Evolutionary conservation across 2,888 invertebrate genomes (phyloP).

Genomic region (Lasioglossum pauxillum): DNA sequence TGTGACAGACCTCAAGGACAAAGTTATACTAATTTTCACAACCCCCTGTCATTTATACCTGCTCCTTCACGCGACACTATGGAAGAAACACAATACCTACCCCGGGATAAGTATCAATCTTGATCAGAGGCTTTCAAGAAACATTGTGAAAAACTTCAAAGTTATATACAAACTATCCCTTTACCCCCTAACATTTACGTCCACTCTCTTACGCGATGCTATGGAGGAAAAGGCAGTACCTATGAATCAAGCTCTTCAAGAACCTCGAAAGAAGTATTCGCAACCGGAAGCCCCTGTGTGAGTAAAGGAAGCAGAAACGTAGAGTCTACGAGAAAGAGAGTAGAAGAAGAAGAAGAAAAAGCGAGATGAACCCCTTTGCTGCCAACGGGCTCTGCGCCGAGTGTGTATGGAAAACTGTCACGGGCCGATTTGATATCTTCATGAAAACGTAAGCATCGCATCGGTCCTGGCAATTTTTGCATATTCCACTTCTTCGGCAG

Average conservation of each 20-base stretch:
- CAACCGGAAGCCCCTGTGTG: neutral
- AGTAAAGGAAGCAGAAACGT: slow-evolving; percentile 21
- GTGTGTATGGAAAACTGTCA: neutral
- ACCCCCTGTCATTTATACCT: neutral
- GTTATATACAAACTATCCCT: neutral
- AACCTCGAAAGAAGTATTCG: slow-evolving; percentile 37
- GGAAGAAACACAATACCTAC: neutral
- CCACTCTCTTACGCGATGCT: neutral
- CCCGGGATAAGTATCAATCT: neutral
- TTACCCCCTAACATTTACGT: neutral
- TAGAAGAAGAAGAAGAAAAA: neutral
- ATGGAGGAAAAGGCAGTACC: neutral
- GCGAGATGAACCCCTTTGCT: neutral
- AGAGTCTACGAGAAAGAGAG: slow-evolving; percentile 24
- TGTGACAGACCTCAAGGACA: neutral
- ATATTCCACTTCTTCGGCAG: neutral
- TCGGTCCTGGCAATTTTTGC: neutral
- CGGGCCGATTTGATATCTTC: neutral
- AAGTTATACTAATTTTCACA: neutral
- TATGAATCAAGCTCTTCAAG: neutral
- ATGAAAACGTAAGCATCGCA: neutral
- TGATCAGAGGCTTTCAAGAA: neutral
- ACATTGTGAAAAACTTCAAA: neutral
- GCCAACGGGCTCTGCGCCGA: neutral
- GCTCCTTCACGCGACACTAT: neutral